Evolutionary conservation across 2,113 vertebrate genomes (phyloP), one percentile per base, ranked within the genome.

Genomic region (Poecilia latipinna): DNA sequence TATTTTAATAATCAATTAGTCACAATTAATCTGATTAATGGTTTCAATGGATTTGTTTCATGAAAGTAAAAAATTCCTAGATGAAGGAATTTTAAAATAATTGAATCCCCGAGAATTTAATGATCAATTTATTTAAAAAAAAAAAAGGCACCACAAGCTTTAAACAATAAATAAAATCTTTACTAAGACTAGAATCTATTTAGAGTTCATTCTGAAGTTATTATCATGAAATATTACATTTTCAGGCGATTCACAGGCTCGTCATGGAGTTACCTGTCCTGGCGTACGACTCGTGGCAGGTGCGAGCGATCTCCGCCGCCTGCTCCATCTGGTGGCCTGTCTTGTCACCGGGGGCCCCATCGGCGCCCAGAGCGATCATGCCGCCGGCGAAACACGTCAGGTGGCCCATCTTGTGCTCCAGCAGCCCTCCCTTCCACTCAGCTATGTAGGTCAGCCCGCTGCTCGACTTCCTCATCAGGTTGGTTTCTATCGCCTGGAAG

Each of bases 341-440:
- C 91, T 95, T 95, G 85, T 96, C 95, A 1, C 63, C n/a, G 0
- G 97, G 95, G 0, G 97, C 97, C 1, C 97, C 96, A 0, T 98
- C 97, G 0, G 97, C 98, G 13, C 98, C 98, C 0, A 99, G 95
- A 0, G 97, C 98, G 78, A 99, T 98, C 98, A 99, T 99, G 75
- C 98, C 98, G 3, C 98, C 98, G 0, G 98, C 97, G 42, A 99
- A 99, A 82, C 98, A 99, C 3, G 98, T 98, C 83, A 99, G 94
- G 82, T 99, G 98, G 6, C 98, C 98, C 98, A 99, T 99, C 93
- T 99, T 99, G 73, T 99, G 97, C 37, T 99, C 98, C 19, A 99
- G 94, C 11, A 99, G 95, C 0, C 98, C 98, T 0, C 97, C 98
- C 88, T 99, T 99, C 98, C 98, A 99, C 91, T 99, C 98, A 0